phyloP scores from a whole-genome alignment of 2,113 vertebrate genomes.

The Theropithecus gelada region DNA sequence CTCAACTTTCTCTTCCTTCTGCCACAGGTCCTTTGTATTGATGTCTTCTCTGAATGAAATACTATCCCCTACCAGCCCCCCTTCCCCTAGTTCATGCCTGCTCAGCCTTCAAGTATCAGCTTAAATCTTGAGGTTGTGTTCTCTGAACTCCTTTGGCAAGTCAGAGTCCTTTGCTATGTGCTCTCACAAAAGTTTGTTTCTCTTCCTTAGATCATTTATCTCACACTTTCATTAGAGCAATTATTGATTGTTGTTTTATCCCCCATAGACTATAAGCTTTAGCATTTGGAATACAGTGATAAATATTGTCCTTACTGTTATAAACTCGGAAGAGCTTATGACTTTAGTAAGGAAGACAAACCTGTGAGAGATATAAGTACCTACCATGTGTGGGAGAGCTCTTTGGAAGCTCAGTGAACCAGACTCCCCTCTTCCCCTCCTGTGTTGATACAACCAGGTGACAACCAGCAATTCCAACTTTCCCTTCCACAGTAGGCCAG shows the following conservation, averaged over 20 bases:
- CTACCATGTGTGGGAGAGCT: background rate
- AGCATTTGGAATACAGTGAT: background rate
- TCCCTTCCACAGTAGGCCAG: background rate
- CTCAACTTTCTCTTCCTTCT: constrained; percentile 23
- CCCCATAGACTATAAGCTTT: background rate
- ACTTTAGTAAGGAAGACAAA: background rate
- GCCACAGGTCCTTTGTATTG: background rate
- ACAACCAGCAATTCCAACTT: background rate
- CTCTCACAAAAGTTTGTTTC: background rate
- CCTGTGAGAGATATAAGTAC: background rate
- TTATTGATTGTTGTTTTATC: constrained; percentile 51
- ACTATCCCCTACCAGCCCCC: background rate
- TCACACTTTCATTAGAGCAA: background rate
- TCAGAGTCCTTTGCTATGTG: background rate
- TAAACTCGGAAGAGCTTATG: background rate
- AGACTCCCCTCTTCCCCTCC: background rate
- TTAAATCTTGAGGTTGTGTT: constrained; percentile 26
- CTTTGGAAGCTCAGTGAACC: background rate
- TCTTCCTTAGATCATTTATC: background rate
- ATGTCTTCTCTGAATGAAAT: constrained; percentile 1
- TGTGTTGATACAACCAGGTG: background rate
- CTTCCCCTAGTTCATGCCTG: background rate
- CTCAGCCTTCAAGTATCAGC: background rate
- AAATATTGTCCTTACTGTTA: constrained; percentile 25
- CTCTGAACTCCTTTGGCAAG: constrained; percentile 30